Evolutionary conservation across 2,113 vertebrate genomes (phyloP).

Genomic region (Tetrax tetrax): DNA sequence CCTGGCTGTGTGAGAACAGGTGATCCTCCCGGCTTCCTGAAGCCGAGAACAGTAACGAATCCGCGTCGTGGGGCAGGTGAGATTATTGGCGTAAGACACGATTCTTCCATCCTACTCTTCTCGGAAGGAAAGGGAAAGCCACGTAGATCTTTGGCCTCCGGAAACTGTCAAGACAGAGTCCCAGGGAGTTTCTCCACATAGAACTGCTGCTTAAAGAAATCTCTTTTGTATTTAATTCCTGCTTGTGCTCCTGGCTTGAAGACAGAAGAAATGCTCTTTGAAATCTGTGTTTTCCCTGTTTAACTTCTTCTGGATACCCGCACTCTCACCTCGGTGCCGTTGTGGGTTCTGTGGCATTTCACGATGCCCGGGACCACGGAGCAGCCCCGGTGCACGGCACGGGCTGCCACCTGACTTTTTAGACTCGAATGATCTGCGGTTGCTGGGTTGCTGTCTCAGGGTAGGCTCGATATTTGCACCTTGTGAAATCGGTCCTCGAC

Average conservation of each 20-base stretch:
- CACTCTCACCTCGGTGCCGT: background rate
- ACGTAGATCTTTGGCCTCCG: background rate
- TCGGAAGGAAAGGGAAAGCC: background rate
- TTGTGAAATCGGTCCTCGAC: background rate
- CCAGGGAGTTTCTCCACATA: background rate
- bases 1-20: rapidly evolving
- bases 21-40: background rate
- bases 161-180: background rate
- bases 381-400: rapidly evolving
- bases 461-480: background rate
- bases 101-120: background rate
- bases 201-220: background rate
- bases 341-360: background rate
- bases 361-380: rapidly evolving
- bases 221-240: background rate
- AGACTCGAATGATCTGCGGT: background rate
- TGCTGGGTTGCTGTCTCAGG: background rate
- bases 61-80: rapidly evolving
- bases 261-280: background rate
- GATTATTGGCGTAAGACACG: background rate
- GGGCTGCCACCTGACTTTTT: rapidly evolving
- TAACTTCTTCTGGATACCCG: background rate
- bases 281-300: background rate
- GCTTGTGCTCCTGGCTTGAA: background rate
- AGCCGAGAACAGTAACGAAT: background rate